phyloP scores from a whole-genome alignment of 2,888 invertebrate genomes.

The Scelioninae gen. 1 region DNA sequence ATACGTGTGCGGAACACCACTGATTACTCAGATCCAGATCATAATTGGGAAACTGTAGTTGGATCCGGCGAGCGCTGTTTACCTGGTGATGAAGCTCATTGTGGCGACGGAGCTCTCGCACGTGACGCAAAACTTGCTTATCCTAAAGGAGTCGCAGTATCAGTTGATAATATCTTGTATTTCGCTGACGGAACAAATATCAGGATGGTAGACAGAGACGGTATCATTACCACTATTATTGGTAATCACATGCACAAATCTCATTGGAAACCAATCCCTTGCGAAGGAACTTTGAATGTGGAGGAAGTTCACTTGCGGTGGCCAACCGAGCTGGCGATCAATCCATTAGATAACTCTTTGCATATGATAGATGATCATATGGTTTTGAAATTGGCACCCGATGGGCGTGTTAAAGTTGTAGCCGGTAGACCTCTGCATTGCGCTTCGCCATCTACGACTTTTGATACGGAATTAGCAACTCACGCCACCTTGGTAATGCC shows the following conservation, averaged over 20 bases:
- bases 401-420: conserved; percentile 95
- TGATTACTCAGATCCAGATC: conserved; percentile 93
- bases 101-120: conserved; percentile 97
- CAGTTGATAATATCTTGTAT: conserved; percentile 95
- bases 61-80: conserved; percentile 97
- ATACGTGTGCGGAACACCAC: conserved; percentile 93
- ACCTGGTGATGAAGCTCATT: conserved; percentile 96
- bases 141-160: conserved; percentile 98
- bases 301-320: conserved; percentile 97
- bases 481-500: too few relatives aligned
- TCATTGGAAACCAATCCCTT: conserved; percentile 97
- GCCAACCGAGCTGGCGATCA: conserved; percentile 98
- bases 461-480: conserved; percentile 94
- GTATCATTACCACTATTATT: conserved; percentile 95
- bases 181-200: conserved; percentile 98
- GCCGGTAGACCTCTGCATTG: conserved; percentile 97
- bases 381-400: conserved; percentile 95
- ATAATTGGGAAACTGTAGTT: conserved; percentile 97
- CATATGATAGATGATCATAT: conserved; percentile 98
- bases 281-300: conserved; percentile 95
- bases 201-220: conserved; percentile 95
- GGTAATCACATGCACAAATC: conserved; percentile 97
- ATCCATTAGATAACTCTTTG: conserved; percentile 96
- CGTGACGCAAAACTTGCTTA: conserved; percentile 97
- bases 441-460: conserved; percentile 91